Percentiles rank a stretch among this genome's conserved stretches.
Conservation (phyloP, 2,113 vertebrate species). For the Coreoperca whiteheadi region DNA sequence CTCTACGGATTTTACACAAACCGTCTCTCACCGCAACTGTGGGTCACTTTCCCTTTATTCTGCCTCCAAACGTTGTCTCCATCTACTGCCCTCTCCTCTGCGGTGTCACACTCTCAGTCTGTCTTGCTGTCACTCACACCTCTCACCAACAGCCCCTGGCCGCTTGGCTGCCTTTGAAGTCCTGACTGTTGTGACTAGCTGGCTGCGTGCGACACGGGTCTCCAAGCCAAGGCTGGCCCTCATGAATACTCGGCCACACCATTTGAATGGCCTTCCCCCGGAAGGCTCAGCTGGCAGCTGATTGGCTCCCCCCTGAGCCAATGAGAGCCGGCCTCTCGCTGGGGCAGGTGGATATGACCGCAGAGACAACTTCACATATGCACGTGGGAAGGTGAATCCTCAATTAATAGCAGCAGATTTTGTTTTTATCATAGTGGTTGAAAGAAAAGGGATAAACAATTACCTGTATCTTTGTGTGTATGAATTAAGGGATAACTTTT, state of each 20-base stretch:
- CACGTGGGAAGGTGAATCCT: background rate
- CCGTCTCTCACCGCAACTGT: slow-evolving; percentile 17
- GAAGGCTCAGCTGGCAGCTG: slow-evolving; percentile 20
- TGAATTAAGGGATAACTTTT: background rate
- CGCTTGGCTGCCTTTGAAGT: slow-evolving; percentile 62
- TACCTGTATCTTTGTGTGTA: background rate
- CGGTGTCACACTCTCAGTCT: slow-evolving; percentile 29
- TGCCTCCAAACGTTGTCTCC: slow-evolving; percentile 50
- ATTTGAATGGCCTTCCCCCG: slow-evolving; percentile 71
- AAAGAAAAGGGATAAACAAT: background rate
- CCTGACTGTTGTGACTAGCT: slow-evolving; percentile 67
- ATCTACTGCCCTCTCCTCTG: slow-evolving; percentile 51
- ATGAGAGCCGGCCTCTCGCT: slow-evolving; percentile 49
- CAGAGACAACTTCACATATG: no score
- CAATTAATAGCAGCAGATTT: background rate
- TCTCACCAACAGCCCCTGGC: slow-evolving; percentile 44
- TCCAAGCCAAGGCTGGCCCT: slow-evolving; percentile 59
- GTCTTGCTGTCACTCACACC: slow-evolving; percentile 60
- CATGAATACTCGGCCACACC: slow-evolving; percentile 53
- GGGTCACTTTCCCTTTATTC: slow-evolving; percentile 47
- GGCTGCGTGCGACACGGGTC: slow-evolving; percentile 64
- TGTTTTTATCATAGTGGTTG: background rate
- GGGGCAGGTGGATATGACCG: slow-evolving; percentile 65
- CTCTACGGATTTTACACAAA: background rate
- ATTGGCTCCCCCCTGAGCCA: slow-evolving; percentile 71